Percentiles rank a stretch among this genome's conserved stretches.
These are phyloP conservation scores for Sussaba pulchella DNA, from an alignment of 2,888 invertebrate genomes.

Conservation along the genomic window DNA sequence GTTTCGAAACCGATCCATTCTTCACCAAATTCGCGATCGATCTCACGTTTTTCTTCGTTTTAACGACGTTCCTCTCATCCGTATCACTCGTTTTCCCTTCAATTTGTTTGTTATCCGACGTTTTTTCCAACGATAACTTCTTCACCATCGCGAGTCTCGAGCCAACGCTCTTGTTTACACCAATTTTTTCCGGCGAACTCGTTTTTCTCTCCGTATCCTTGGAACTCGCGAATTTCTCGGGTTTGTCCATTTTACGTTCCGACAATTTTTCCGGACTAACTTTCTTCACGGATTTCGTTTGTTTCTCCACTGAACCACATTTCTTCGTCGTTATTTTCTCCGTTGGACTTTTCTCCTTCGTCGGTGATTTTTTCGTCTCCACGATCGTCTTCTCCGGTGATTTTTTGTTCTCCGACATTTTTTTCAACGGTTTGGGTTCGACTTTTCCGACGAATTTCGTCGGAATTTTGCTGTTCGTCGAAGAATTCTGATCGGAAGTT, in stretches of 20 bases:
- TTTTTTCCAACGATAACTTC: conserved; percentile 73
- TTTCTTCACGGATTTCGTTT: conserved; percentile 72
- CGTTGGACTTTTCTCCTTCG: conserved; percentile 69
- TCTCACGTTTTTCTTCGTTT: conserved; percentile 72
- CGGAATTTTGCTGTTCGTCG: conserved; percentile 79
- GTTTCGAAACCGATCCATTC: conserved; percentile 66
- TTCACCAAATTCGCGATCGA: conserved; percentile 67
- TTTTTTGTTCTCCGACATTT: conserved; percentile 67
- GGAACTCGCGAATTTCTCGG: conserved; percentile 76
- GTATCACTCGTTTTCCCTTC: conserved; percentile 65
- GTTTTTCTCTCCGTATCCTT: conserved; percentile 70
- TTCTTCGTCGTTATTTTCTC: conserved; percentile 33
- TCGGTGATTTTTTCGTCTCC: conserved; percentile 70
- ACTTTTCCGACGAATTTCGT: conserved; percentile 75
- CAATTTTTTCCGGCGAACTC: conserved; percentile 71
- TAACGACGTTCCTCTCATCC: conserved; percentile 72
- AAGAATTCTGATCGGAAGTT: conserved; percentile 47
- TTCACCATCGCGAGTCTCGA: conserved; percentile 51
- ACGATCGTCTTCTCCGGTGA: conserved; percentile 54
- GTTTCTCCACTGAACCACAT: conserved; percentile 60
- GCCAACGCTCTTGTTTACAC: conserved; percentile 70
- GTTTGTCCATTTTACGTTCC: conserved; percentile 79
- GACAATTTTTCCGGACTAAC: conserved; percentile 75
- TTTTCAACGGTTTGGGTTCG: conserved; percentile 71
- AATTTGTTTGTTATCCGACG: conserved; percentile 72